Evolutionary conservation across 2,113 vertebrate genomes (phyloP).

Genomic region (Phasianus colchicus): DNA sequence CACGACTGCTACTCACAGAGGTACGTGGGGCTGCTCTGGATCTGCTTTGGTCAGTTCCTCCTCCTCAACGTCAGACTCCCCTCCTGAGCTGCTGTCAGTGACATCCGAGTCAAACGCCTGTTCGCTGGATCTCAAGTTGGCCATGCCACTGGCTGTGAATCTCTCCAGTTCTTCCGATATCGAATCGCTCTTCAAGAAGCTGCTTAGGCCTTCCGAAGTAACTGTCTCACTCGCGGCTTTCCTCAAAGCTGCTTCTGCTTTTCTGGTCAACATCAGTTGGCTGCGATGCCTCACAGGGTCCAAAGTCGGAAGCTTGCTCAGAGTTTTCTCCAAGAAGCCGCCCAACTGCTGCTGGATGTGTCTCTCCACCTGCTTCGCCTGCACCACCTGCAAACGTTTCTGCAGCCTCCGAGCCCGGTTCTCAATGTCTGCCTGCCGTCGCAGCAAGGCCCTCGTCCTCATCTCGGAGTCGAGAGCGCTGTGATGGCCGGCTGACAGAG

Average conservation of each 20-base stretch:
- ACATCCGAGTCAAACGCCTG: constrained; percentile 95
- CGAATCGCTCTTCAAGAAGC: constrained; percentile 88
- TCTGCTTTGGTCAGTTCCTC: constrained; percentile 92
- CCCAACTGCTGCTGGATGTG: constrained; percentile 96
- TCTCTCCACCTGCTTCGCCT: constrained; percentile 97
- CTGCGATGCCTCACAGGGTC: constrained; percentile 80
- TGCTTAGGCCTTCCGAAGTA: constrained; percentile 83
- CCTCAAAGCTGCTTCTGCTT: constrained; percentile 84
- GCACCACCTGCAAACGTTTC: constrained; percentile 96
- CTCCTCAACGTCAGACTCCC: constrained; percentile 95
- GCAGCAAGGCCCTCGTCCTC: constrained; percentile 86
- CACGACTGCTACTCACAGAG: constrained; percentile 86
- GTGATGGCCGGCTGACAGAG: constrained; percentile 58
- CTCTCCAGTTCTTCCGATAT: constrained; percentile 91
- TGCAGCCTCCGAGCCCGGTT: constrained; percentile 89
- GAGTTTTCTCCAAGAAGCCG: constrained; percentile 91
- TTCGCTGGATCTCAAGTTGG: constrained; percentile 90
- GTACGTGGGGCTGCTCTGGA: constrained; percentile 89
- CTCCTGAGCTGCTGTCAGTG: constrained; percentile 97
- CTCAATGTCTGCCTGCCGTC: constrained; percentile 91
- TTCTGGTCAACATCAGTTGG: constrained; percentile 84
- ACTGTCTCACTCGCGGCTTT: constrained; percentile 81
- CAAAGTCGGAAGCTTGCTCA: constrained; percentile 83
- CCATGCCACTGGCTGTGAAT: constrained; percentile 90
- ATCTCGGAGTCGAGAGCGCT: constrained; percentile 84